phyloP scores from a whole-genome alignment of 2,113 vertebrate genomes.

The Chloebia gouldiae region DNA sequence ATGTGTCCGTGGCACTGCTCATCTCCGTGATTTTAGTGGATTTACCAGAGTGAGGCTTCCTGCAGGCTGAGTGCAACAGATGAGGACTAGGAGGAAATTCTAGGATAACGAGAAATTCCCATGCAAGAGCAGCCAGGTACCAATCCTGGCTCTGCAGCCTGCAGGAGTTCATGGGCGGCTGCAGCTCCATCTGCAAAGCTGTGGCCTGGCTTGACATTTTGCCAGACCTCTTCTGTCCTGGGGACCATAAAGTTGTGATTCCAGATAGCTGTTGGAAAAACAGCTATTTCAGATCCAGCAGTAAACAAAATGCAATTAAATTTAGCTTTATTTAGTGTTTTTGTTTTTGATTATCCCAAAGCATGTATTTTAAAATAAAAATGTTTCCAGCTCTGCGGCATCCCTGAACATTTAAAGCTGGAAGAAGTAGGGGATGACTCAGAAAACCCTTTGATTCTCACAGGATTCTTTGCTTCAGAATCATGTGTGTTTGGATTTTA shows the following conservation, averaged over 20 bases:
- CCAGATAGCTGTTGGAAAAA: constrained; percentile 40
- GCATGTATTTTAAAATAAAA: constrained; percentile 19
- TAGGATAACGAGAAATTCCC: not conserved
- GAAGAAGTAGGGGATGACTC: constrained; percentile 3
- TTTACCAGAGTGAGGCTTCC: not conserved
- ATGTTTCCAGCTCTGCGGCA: constrained; percentile 21
- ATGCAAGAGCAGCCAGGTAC: not conserved
- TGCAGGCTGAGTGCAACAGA: not conserved
- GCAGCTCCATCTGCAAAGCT: not conserved
- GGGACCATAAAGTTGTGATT: constrained; percentile 47
- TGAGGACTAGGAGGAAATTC: not conserved
- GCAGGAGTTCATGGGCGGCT: not conserved
- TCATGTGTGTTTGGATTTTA: not conserved
- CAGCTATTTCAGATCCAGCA: constrained; percentile 38
- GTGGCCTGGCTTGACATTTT: constrained; percentile 9
- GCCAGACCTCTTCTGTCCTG: constrained; percentile 18
- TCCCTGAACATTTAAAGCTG: not conserved
- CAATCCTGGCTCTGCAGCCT: not conserved
- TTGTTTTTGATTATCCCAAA: constrained; percentile 10
- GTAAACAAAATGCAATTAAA: constrained; percentile 14
- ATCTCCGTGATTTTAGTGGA: not conserved
- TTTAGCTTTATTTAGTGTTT: constrained; percentile 17
- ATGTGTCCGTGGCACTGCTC: not conserved
- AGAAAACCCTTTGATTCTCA: constrained; percentile 11
- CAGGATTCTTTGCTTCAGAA: not conserved